phyloP scores from a whole-genome alignment of 2,888 invertebrate genomes.

The Masnerella sp. region DNA sequence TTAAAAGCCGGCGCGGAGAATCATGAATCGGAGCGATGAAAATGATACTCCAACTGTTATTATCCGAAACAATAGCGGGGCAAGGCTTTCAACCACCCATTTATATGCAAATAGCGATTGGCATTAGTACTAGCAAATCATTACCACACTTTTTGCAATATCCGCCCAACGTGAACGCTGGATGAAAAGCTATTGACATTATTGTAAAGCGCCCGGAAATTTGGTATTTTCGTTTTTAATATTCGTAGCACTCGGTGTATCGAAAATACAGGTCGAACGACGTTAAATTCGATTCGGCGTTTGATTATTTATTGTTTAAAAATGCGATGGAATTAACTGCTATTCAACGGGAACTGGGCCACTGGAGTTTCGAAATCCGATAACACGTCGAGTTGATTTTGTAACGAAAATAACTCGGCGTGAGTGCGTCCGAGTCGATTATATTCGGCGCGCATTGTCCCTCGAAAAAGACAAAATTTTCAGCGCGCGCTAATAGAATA shows the following conservation, averaged over 20 bases:
- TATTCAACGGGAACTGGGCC: slow-evolving; percentile 12
- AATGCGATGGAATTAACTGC: slow-evolving; percentile 14
- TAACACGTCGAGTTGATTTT: slow-evolving; percentile 35
- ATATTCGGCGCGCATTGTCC: slow-evolving; percentile 58
- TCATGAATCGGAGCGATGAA: slow-evolving; percentile 10
- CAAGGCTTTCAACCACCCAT: slow-evolving; percentile 6
- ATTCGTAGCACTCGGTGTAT: slow-evolving; percentile 10
- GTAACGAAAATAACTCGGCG: slow-evolving; percentile 36
- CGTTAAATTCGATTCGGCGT: slow-evolving; percentile 2
- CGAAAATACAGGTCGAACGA: slow-evolving; percentile 12
- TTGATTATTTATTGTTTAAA: slow-evolving; percentile 17
- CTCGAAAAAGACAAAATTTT: slow-evolving; percentile 47
- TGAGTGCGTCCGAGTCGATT: slow-evolving; percentile 69
- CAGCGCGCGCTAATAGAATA: slow-evolving; percentile 45
- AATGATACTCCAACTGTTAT: slow-evolving; percentile 25
- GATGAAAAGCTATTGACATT: neutral
- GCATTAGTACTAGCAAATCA: slow-evolving; percentile 25
- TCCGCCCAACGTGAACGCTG: neutral
- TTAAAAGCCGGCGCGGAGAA: slow-evolving; percentile 3
- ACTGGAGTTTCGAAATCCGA: slow-evolving; percentile 22
- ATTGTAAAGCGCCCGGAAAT: neutral
- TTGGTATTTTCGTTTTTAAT: slow-evolving; percentile 1
- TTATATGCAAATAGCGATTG: slow-evolving; percentile 22
- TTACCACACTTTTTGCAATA: slow-evolving; percentile 3
- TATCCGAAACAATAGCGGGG: slow-evolving; percentile 21